Evolutionary conservation across 2,797 vertebrate genomes (phyloP), one percentile per base, ranked within the genome.

Genomic region (Falco novaeseelandiae): DNA sequence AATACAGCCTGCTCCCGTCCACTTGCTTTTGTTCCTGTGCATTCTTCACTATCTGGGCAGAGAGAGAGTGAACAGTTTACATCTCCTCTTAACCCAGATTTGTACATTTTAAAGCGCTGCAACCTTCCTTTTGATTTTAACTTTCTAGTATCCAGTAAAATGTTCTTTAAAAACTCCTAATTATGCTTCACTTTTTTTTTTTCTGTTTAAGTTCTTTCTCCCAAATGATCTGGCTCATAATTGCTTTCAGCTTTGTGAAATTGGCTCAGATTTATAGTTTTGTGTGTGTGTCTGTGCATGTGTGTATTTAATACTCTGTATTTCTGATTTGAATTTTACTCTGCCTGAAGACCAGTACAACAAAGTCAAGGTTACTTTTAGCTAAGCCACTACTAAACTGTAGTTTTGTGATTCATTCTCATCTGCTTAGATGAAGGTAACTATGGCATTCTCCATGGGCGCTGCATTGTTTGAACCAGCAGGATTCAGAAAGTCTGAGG

Each of bases 231-330:
- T 80, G 81, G 52, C 63, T 86, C 8, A 1, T 95, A 96, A 93
- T 96, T 97, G 96, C 95, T 93, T 87, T 84, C 92, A 95, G 93
- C 77, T 42, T 70, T 54, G 70, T 83, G 91, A 93, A 87, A 96
- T 52, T 83, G 92, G 71, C 81, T 95, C 5, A 0, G 66, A 66
- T 30, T 40, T 5, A 27, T 11, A 48, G 70, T 77, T 90, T 25
- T 81, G 63, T 30, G 54, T 42, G 5, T 78, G 80, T 70, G 77
- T 73, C 71, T 77, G 48, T 55, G n/a, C 2, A 42, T 29, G 49
- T 22, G 38, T 55, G 42, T 72, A 59, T 49, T 72, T 40, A 78
- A 83, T 14, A 21, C 34, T 34, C 66, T 16, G 2, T 11, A 29
- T 6, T 83, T 69, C 70, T 73, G 77, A 69, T 38, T 8, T 44